phyloP scores from a whole-genome alignment of 2,797 vertebrate species.

The Agapornis canus region DNA sequence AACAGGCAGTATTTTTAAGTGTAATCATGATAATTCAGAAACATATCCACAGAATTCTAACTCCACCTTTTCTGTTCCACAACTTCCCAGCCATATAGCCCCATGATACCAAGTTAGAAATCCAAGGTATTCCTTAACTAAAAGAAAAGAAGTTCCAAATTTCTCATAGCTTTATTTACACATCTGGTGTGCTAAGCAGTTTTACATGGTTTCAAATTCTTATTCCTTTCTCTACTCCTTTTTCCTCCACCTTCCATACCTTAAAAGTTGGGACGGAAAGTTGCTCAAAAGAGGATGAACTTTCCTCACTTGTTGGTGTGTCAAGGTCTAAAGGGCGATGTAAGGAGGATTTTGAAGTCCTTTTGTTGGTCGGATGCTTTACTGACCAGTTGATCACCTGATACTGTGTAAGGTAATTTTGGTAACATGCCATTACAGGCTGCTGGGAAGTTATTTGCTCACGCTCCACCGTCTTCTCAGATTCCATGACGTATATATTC shows the following conservation, averaged over 20 bases:
- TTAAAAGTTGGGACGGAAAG: slow-evolving; percentile 93
- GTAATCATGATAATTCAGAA: neutral
- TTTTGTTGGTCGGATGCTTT: slow-evolving; percentile 95
- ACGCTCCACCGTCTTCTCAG: slow-evolving; percentile 83
- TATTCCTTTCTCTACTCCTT: neutral
- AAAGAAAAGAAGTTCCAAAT: neutral
- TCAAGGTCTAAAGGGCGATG: slow-evolving; percentile 96
- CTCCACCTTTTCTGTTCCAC: neutral
- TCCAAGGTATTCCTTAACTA: neutral
- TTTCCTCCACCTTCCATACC: slow-evolving; percentile 73
- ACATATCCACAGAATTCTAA: neutral
- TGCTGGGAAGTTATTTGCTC: slow-evolving; percentile 89
- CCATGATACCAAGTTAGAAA: neutral
- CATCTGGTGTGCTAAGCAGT: neutral
- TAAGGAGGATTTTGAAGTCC: slow-evolving; percentile 96
- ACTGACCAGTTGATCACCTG: slow-evolving; percentile 95
- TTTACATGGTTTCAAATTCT: neutral
- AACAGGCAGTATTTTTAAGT: neutral
- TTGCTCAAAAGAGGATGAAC: slow-evolving; percentile 90
- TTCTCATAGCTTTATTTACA: neutral
- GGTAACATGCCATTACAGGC: slow-evolving; percentile 93
- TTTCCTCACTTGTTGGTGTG: slow-evolving; percentile 96
- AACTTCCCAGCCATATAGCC: neutral
- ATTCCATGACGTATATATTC: slow-evolving; percentile 82
- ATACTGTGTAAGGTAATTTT: slow-evolving; percentile 92